Percentiles rank a stretch among this genome's conserved stretches.
Evolutionary conservation across 2,888 invertebrate species (phyloP).

Genomic region (Noctua fimbriata): DNA sequence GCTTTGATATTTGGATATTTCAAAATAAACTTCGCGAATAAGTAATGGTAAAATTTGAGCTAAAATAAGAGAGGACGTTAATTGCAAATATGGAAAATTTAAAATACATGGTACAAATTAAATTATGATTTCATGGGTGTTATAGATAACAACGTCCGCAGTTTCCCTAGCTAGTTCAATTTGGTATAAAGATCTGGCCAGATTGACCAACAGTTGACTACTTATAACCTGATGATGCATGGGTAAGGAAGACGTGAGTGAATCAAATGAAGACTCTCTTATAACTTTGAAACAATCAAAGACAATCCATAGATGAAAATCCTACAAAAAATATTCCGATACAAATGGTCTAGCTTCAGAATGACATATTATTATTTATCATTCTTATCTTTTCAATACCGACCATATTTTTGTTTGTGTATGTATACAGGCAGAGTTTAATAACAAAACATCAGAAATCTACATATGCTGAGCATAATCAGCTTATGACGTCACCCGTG

Average conservation of each 20-base stretch:
- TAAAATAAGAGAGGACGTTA: neutral
- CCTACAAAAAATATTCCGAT: neutral
- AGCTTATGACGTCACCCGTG: conserved; percentile 63
- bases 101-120: neutral
- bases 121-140: neutral
- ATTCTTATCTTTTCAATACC: conserved; percentile 29
- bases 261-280: neutral
- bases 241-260: neutral
- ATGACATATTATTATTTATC: conserved; percentile 6
- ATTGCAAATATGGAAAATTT: neutral
- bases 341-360: neutral
- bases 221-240: too few relatives aligned
- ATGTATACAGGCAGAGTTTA: conserved; percentile 26
- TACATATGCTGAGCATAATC: conserved; percentile 48
- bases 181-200: neutral
- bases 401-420: conserved; percentile 22
- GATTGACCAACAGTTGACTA: neutral
- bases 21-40: neutral
- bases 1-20: neutral
- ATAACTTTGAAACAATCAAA: neutral
- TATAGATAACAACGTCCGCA: too few relatives aligned
- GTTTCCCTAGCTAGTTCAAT: neutral
- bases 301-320: too few relatives aligned
- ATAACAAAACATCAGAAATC: conserved; percentile 52
- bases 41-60: neutral